Evolutionary conservation across 2,888 invertebrate genomes (phyloP).

Genomic region (Aricia artaxerxes): DNA sequence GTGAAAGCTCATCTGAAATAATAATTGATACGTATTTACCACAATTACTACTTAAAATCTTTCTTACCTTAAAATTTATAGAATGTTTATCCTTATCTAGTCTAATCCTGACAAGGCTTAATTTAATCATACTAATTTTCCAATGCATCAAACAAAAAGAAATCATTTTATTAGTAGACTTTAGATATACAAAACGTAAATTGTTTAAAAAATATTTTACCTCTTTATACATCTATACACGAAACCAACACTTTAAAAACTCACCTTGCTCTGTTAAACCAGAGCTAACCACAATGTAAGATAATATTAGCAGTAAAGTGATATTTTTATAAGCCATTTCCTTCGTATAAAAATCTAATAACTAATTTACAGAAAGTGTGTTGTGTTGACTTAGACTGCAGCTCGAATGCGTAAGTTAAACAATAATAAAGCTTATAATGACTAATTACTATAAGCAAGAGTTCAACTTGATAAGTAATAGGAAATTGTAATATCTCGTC

Average conservation of each 20-base stretch:
- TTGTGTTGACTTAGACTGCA: not conserved
- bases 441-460: not conserved
- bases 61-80: too few relatives aligned
- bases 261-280: not conserved
- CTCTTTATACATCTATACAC: not conserved
- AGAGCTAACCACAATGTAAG: not conserved
- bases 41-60: not conserved
- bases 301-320: not conserved
- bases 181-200: too few relatives aligned
- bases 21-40: not conserved
- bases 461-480: not conserved
- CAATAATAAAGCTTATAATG: not conserved
- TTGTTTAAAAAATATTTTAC: too few relatives aligned
- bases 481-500: too few relatives aligned
- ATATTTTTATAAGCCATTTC: not conserved
- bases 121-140: too few relatives aligned
- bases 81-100: too few relatives aligned
- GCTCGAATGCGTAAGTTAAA: not conserved
- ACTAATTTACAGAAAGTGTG: not conserved
- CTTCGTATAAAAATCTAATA: not conserved
- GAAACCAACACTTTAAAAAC: not conserved
- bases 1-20: not conserved
- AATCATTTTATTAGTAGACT: too few relatives aligned
- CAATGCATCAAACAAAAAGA: too few relatives aligned
- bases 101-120: not conserved